Percentiles rank a stretch among this genome's conserved stretches.
Evolutionary conservation across 2,888 invertebrate species (phyloP).

Genomic region (Plebejus anna): DNA sequence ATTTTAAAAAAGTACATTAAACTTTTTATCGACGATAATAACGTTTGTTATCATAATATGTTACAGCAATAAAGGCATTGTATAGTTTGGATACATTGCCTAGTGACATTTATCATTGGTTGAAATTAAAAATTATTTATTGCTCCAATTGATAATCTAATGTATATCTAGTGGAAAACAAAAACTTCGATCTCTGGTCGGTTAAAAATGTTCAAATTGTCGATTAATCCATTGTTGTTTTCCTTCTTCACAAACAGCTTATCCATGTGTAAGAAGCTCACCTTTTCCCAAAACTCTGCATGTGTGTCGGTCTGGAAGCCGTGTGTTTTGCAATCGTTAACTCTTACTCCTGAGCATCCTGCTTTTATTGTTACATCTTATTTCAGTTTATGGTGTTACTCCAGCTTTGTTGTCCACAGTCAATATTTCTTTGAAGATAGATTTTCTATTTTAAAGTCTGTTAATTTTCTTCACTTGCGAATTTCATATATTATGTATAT

Average conservation of each 20-base stretch:
- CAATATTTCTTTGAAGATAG: neutral
- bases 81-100: neutral
- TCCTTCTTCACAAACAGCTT: slow-evolving; percentile 28
- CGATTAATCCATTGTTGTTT: slow-evolving; percentile 27
- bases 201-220: slow-evolving; percentile 5
- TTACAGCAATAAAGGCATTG: neutral
- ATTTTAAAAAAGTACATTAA: slow-evolving; percentile 40
- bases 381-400: neutral
- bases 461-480: neutral
- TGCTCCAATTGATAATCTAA: neutral
- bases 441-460: neutral
- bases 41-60: neutral
- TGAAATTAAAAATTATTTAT: slow-evolving; percentile 29
- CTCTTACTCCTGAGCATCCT: neutral
- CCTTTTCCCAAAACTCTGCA: slow-evolving; percentile 20
- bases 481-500: neutral
- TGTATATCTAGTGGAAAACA: slow-evolving; percentile 20
- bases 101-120: slow-evolving; percentile 29
- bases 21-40: neutral
- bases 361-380: neutral
- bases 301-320: neutral
- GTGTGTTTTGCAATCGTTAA: neutral
- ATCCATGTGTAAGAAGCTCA: slow-evolving; percentile 23
- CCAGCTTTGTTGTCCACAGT: neutral
- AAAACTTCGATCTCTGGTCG: slow-evolving; percentile 15